A percentile compares a stretch with the other conserved stretches of the same genome.
These are phyloP conservation scores for Serilophus lunatus DNA, from an alignment of 2,113 vertebrate species.

Conservation along the genomic window DNA sequence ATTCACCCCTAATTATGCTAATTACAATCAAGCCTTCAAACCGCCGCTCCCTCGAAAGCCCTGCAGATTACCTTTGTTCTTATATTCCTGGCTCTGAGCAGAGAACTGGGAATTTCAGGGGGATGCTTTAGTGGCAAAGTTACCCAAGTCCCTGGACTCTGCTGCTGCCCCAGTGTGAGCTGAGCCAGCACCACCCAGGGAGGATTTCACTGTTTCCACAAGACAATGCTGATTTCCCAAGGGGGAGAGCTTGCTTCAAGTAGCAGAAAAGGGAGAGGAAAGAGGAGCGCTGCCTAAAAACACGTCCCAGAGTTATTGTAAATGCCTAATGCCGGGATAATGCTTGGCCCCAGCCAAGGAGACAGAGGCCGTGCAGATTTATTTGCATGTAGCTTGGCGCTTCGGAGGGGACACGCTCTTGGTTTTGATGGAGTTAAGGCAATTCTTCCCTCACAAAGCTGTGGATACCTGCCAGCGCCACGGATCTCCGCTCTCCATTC, in stretches of 20 bases:
- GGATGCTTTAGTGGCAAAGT: neutral
- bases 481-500: neutral
- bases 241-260: neutral
- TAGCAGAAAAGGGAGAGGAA: slow-evolving; percentile 17
- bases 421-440: neutral
- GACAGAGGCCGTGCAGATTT: neutral
- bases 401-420: slow-evolving; percentile 4
- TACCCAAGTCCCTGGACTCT: neutral
- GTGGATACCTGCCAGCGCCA: slow-evolving; percentile 18
- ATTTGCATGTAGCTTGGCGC: neutral
- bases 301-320: slow-evolving; percentile 9
- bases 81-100: neutral
- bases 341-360: neutral
- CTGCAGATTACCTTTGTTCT: slow-evolving; percentile 46
- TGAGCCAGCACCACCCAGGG: slow-evolving; percentile 24
- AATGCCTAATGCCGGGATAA: slow-evolving; percentile 16
- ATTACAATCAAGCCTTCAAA: slow-evolving; percentile 29
- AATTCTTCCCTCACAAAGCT: slow-evolving; percentile 35
- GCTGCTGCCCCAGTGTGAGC: neutral
- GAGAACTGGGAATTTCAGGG: neutral
- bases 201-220: slow-evolving; percentile 4
- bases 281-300: neutral
- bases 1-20: slow-evolving; percentile 46
- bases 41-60: neutral
- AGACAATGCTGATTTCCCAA: neutral